A percentile compares a stretch with the other conserved stretches of the same genome.
These are phyloP conservation scores for Sebastiscus tertius DNA, from an alignment of 2,797 vertebrate species.

Conservation along the genomic window DNA sequence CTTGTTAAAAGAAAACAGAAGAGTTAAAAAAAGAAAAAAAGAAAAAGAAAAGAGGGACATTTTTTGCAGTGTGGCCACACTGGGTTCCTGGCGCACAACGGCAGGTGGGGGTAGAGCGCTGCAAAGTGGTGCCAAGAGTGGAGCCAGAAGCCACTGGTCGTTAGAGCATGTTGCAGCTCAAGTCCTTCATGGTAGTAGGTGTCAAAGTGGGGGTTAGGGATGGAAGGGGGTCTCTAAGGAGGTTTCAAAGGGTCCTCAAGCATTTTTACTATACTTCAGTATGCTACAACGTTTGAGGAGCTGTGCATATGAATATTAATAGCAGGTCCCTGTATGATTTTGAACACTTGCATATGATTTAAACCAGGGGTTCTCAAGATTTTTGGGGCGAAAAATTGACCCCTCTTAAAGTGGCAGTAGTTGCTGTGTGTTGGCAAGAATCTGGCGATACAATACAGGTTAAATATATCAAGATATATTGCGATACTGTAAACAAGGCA, in stretches of 20 bases:
- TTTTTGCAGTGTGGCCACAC: conserved; percentile 37
- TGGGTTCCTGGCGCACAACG: conserved; percentile 69
- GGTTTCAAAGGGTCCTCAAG: background rate
- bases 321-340: background rate
- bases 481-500: no score
- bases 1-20: background rate
- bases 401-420: no score
- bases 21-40: background rate
- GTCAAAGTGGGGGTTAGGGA: background rate
- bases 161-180: conserved; percentile 34
- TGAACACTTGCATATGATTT: no score
- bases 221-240: background rate
- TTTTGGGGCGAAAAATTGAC: no score
- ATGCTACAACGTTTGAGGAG: background rate
- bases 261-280: background rate
- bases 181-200: conserved; percentile 1
- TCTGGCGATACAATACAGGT: no score
- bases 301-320: conserved; percentile 31
- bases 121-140: conserved; percentile 60
- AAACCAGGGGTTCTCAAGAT: no score
- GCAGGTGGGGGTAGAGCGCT: conserved; percentile 86
- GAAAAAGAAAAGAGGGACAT: background rate
- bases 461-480: no score
- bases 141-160: conserved; percentile 22
- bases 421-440: no score